Percentiles rank a stretch among this genome's conserved stretches.
Conservation (phyloP, 2,888 invertebrate genomes). For the Sinodicranocentrus sp. region DNA sequence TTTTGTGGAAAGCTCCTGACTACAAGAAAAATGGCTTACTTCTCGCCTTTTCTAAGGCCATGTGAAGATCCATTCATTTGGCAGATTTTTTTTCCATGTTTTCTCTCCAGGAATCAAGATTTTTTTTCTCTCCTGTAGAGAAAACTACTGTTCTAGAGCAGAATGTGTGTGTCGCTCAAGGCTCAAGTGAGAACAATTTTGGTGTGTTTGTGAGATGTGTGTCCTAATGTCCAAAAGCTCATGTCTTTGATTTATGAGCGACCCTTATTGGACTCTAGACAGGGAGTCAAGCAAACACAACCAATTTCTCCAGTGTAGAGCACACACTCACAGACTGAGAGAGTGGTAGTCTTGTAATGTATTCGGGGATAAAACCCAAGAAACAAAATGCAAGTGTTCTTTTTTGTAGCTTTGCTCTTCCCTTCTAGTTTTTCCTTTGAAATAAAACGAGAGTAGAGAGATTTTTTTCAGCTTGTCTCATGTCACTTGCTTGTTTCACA, state of each 20-base stretch:
- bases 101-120: too few relatives aligned
- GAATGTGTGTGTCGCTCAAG: neutral
- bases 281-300: neutral
- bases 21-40: conserved; percentile 50
- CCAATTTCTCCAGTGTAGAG: neutral
- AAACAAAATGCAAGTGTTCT: too few relatives aligned
- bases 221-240: conserved; percentile 32
- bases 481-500: conserved; percentile 33
- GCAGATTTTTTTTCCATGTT: conserved; percentile 15
- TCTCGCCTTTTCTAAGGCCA: conserved; percentile 45
- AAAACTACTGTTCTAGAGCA: too few relatives aligned
- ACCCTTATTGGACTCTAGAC: conserved; percentile 50
- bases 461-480: conserved; percentile 38
- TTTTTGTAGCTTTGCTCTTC: neutral
- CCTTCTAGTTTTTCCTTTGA: neutral
- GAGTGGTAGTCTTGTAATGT: conserved; percentile 5
- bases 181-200: neutral
- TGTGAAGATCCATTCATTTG: conserved; percentile 56
- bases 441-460: conserved; percentile 10
- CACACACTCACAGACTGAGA: neutral
- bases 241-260: conserved; percentile 51
- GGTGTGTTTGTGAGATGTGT: neutral
- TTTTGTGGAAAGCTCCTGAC: too few relatives aligned
- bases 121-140: too few relatives aligned
- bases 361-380: neutral